Conservation (phyloP, 2,888 invertebrate genomes). For the Drosophila basisetae region DNA sequence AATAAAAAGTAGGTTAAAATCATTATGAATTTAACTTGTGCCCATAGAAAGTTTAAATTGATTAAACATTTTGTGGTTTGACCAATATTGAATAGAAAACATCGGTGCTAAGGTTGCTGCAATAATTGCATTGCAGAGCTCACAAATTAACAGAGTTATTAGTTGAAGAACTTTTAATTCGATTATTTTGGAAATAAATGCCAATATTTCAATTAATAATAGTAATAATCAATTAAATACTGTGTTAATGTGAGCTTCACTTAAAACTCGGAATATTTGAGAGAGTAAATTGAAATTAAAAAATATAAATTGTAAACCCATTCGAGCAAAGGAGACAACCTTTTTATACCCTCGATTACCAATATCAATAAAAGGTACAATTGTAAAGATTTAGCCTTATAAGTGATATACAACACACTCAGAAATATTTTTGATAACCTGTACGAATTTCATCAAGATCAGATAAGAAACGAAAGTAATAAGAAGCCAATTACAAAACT, state of each 20-base stretch:
- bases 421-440: neutral
- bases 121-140: conserved; percentile 8
- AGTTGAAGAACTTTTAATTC: neutral
- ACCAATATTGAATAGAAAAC: neutral
- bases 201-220: neutral
- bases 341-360: neutral
- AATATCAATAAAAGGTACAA: neutral
- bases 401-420: neutral
- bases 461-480: neutral
- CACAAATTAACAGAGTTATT: neutral
- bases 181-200: neutral
- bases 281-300: neutral
- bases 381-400: neutral
- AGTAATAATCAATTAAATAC: no score
- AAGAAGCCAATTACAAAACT: conserved; percentile 6
- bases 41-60: conserved; percentile 25
- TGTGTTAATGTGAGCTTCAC: no score
- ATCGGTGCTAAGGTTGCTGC: neutral
- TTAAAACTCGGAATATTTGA: neutral
- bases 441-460: neutral
- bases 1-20: conserved; percentile 43
- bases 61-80: conserved; percentile 15
- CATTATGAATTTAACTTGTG: conserved; percentile 6
- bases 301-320: neutral
- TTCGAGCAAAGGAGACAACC: neutral